These are phyloP conservation scores for Diceros bicornis DNA, from an alignment of 2,797 vertebrate genomes.

Conservation along the genomic window DNA sequence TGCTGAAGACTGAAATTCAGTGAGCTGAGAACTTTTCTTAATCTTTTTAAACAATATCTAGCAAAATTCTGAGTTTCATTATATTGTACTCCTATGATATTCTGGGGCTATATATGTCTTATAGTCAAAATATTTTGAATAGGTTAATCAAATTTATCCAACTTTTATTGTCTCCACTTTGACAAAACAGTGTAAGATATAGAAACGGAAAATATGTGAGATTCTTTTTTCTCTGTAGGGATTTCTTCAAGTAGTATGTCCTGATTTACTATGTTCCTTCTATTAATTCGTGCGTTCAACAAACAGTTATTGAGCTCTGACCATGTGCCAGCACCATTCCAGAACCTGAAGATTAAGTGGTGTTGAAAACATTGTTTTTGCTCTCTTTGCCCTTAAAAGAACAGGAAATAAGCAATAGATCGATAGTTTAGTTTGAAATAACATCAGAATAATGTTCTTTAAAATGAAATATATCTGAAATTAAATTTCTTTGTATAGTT, in stretches of 20 bases:
- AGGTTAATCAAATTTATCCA: constrained; percentile 74
- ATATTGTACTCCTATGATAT: constrained; percentile 57
- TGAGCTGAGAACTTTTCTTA: constrained; percentile 72
- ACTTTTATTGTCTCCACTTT: constrained; percentile 71
- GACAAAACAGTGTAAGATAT: not conserved
- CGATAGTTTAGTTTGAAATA: constrained; percentile 15
- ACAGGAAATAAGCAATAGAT: not conserved
- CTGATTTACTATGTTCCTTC: not conserved
- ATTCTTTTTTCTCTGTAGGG: not conserved
- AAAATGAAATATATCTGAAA: constrained; percentile 21
- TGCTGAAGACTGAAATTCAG: constrained; percentile 74
- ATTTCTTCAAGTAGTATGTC: constrained; percentile 15
- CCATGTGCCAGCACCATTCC: not conserved
- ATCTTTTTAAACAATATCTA: constrained; percentile 76
- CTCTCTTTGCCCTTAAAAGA: not conserved
- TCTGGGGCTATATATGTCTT: constrained; percentile 61
- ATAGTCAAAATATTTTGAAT: constrained; percentile 78
- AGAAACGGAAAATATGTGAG: constrained; percentile 12
- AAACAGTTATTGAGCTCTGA: not conserved
- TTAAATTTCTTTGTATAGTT: constrained; percentile 4
- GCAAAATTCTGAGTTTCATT: constrained; percentile 68
- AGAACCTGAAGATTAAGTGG: not conserved
- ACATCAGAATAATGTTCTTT: not conserved
- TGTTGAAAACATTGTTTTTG: not conserved
- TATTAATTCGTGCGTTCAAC: not conserved